Conservation (phyloP, 1,140 invertebrate genomes). For the Eumaeus atala region DNA sequence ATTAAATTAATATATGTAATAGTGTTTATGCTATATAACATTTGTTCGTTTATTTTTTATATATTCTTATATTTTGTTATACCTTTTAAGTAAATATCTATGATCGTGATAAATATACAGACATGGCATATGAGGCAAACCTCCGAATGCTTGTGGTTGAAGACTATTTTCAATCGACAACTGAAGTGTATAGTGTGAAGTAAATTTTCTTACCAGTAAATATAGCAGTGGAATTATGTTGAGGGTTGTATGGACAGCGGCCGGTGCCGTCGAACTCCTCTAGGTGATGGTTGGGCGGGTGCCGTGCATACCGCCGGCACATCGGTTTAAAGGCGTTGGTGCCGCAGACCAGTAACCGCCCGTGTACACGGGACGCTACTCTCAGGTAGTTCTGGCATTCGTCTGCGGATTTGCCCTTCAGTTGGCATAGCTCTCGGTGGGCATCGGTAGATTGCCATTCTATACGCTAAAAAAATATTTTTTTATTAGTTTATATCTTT, state of each 20-base stretch:
- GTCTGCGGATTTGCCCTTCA: constrained; percentile 92
- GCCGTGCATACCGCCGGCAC: constrained; percentile 84
- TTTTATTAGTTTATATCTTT: too few relatives aligned
- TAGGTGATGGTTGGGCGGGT: constrained; percentile 63
- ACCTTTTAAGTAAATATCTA: too few relatives aligned
- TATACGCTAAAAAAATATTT: constrained; percentile 77
- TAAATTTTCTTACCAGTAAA: constrained; percentile 75
- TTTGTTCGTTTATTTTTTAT: too few relatives aligned
- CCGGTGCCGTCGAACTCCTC: constrained; percentile 88
- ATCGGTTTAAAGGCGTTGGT: constrained; percentile 97
- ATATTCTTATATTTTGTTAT: too few relatives aligned
- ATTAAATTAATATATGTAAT: not conserved
- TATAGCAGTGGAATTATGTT: constrained; percentile 93
- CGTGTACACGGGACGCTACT: constrained; percentile 82
- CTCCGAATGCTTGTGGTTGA: too few relatives aligned
- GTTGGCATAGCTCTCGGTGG: constrained; percentile 87
- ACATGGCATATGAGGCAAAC: too few relatives aligned
- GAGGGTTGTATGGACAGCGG: constrained; percentile 93
- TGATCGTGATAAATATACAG: too few relatives aligned
- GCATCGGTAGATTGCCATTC: constrained; percentile 89
- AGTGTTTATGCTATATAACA: too few relatives aligned
- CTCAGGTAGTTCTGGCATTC: constrained; percentile 98
- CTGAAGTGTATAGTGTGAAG: not conserved
- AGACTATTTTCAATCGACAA: too few relatives aligned
- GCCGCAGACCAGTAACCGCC: constrained; percentile 91